These are phyloP conservation scores for Lytechinus variegatus DNA, from an alignment of 35 echinoderm and acorn worm genomes.

Conservation along the genomic window DNA sequence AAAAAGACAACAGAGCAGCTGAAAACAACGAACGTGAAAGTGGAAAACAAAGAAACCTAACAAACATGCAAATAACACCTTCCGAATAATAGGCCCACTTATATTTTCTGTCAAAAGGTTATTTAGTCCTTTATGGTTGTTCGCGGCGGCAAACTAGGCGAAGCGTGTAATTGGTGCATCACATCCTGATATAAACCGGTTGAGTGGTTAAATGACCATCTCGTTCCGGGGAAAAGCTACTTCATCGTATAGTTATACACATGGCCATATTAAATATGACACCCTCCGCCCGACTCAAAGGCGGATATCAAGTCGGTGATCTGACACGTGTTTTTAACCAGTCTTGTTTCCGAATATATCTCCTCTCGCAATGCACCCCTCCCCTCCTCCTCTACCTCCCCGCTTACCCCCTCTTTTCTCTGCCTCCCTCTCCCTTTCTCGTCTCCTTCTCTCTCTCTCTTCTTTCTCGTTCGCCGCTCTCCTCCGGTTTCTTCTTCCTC, in stretches of 20 bases:
- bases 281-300: background rate
- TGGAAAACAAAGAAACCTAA: too few relatives aligned
- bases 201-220: background rate
- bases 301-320: too few relatives aligned
- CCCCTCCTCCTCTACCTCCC: too few relatives aligned
- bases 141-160: background rate
- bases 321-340: too few relatives aligned
- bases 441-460: background rate
- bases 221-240: background rate
- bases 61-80: too few relatives aligned
- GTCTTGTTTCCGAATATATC: too few relatives aligned
- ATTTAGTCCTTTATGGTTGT: background rate
- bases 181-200: background rate
- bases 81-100: too few relatives aligned
- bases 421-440: background rate
- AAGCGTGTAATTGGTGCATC: background rate
- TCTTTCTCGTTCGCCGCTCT: background rate
- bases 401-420: background rate
- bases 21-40: too few relatives aligned
- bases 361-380: background rate
- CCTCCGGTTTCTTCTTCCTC: background rate
- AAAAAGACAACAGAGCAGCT: too few relatives aligned
- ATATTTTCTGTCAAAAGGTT: background rate
- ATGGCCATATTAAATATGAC: background rate
- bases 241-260: background rate